phyloP scores from a whole-genome alignment of 2,888 invertebrate genomes.

The Cryptus armator region DNA sequence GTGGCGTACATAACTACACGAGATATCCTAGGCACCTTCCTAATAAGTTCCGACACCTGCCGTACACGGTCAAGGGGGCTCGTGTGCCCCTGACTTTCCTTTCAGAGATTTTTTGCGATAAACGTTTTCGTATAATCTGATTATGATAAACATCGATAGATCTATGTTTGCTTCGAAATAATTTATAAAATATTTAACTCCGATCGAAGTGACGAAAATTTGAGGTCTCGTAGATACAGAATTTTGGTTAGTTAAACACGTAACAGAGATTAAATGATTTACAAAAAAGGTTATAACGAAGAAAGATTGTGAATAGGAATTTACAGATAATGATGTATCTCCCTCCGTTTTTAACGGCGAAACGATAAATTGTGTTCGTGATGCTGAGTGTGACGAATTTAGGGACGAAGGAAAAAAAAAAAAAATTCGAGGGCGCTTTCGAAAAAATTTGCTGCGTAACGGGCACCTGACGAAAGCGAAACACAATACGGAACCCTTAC shows the following conservation, averaged over 20 bases:
- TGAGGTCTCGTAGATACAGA: background rate
- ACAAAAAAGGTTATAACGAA: background rate
- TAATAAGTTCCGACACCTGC: constrained; percentile 67
- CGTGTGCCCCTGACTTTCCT: constrained; percentile 57
- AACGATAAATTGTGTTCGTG: background rate
- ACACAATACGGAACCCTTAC: background rate
- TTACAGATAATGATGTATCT: background rate
- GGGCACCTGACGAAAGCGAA: constrained; percentile 19
- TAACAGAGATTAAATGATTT: background rate
- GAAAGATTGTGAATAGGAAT: too few relatives aligned
- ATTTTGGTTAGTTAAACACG: background rate
- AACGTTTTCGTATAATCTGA: background rate
- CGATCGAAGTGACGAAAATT: background rate
- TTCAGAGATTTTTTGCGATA: constrained; percentile 51
- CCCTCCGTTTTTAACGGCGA: background rate
- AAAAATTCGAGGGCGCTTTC: background rate
- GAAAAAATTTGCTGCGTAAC: constrained; percentile 10
- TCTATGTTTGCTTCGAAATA: background rate
- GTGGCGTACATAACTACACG: constrained; percentile 2
- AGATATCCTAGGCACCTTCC: constrained; percentile 57
- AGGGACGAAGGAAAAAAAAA: background rate
- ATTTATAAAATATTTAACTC: background rate
- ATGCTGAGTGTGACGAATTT: background rate
- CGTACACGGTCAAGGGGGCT: constrained; percentile 56
- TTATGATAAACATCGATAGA: background rate